Percentiles rank a stretch among this genome's conserved stretches.
These are phyloP conservation scores for Nettapus auritus DNA, from an alignment of 2,113 vertebrate species.

Conservation along the genomic window DNA sequence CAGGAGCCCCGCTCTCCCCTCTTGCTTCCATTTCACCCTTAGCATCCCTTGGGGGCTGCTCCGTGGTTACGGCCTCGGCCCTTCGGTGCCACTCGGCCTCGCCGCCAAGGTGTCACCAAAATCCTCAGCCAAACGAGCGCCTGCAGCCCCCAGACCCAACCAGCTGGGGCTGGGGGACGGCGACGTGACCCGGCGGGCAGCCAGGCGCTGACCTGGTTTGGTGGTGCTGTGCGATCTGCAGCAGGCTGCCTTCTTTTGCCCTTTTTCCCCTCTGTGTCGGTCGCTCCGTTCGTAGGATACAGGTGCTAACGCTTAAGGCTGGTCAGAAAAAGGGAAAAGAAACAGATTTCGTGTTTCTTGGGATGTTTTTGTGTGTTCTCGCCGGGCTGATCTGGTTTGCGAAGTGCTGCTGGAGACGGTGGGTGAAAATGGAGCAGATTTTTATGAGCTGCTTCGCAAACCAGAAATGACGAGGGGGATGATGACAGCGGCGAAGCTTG, in stretches of 20 bases:
- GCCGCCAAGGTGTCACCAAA: not conserved
- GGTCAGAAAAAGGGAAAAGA: not conserved
- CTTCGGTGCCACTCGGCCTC: not conserved
- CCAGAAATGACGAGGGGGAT: not conserved
- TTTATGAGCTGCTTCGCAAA: conserved; percentile 27
- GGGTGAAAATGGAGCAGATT: not conserved
- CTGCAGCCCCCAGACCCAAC: not conserved
- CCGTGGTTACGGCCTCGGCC: not conserved
- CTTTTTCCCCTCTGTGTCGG: not conserved
- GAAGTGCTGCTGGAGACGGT: not conserved
- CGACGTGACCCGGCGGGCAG: not conserved
- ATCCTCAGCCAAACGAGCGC: not conserved
- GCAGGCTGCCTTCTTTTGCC: conserved; percentile 3
- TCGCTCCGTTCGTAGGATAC: not conserved
- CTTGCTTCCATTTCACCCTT: not conserved
- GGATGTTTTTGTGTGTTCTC: not conserved
- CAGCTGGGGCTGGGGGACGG: not conserved
- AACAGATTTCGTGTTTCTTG: not conserved
- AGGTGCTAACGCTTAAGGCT: conserved; percentile 3
- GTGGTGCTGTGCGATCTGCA: conserved; percentile 42
- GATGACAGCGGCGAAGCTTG: conserved; percentile 19
- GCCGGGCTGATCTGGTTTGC: not conserved
- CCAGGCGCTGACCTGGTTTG: conserved; percentile 30
- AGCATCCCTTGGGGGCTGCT: not conserved
- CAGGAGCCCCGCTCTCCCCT: not conserved